These are phyloP conservation scores for Orussus abietinus DNA, from an alignment of 1,140 invertebrate species.

Conservation along the genomic window DNA sequence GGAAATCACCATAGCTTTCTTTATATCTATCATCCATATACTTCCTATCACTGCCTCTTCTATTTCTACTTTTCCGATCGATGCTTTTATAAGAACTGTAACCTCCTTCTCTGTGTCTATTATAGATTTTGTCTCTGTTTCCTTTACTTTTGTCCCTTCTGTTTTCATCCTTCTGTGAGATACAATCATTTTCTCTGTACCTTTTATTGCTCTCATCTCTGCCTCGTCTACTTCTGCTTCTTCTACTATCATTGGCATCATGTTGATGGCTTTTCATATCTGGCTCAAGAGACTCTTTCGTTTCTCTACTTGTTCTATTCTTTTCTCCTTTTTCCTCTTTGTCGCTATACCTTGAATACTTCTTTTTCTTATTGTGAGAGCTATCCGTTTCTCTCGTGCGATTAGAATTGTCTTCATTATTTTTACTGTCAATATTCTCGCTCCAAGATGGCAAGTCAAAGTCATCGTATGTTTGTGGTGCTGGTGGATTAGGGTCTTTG, in stretches of 20 bases:
- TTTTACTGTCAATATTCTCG: no score
- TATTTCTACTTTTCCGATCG: slow-evolving; percentile 17
- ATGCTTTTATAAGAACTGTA: no score
- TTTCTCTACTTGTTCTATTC: slow-evolving; percentile 2
- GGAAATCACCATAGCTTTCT: slow-evolving; percentile 13
- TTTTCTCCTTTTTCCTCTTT: slow-evolving; percentile 5
- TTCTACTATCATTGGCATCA: not conserved
- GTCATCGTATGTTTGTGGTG: no score
- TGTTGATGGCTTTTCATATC: slow-evolving; percentile 4
- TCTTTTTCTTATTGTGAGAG: slow-evolving; percentile 7
- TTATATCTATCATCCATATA: slow-evolving; percentile 13
- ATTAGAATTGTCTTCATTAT: no score
- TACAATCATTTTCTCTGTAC: slow-evolving; percentile 9
- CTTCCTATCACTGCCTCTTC: slow-evolving; percentile 14
- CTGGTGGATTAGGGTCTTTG: no score
- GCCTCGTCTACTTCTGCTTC: slow-evolving; percentile 1
- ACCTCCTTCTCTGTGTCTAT: slow-evolving; percentile 10
- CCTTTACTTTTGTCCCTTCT: slow-evolving; percentile 16
- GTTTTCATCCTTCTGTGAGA: slow-evolving; percentile 7
- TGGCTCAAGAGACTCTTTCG: not conserved
- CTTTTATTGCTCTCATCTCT: slow-evolving; percentile 12
- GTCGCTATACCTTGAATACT: no score
- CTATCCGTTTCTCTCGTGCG: no score
- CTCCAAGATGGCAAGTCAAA: no score
- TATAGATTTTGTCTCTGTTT: slow-evolving; percentile 7